Conservation (phyloP, 1,140 invertebrate genomes). For the Bradysia coprophila region DNA sequence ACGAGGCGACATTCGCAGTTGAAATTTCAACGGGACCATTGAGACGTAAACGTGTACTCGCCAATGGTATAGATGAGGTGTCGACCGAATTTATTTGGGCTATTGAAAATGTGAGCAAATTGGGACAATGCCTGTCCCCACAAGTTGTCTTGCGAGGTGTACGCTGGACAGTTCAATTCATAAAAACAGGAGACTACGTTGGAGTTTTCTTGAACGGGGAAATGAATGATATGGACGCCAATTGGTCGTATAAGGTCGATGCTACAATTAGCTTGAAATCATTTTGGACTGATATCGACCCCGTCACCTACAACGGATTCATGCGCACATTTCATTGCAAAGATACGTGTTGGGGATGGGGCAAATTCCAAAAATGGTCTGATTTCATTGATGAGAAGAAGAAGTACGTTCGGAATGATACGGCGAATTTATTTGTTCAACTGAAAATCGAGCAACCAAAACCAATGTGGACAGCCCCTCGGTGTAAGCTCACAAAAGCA, state of each 20-base stretch:
- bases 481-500: not conserved
- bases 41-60: no score
- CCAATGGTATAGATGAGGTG: no score
- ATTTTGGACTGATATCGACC: not conserved
- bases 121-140: not conserved
- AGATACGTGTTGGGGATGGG: not conserved
- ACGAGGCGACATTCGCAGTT: no score
- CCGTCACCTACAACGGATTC: not conserved
- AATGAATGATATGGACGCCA: not conserved
- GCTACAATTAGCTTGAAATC: not conserved
- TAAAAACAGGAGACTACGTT: not conserved
- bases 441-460: not conserved
- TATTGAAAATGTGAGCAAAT: not conserved
- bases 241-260: not conserved
- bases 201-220: not conserved
- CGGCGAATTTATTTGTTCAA: not conserved
- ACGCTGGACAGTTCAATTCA: not conserved
- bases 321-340: not conserved
- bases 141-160: not conserved
- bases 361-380: not conserved
- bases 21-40: no score
- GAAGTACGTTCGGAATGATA: not conserved
- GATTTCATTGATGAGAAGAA: not conserved
- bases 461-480: not conserved
- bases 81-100: no score